Evolutionary conservation across 2,888 invertebrate genomes (phyloP), one percentile per base, ranked within the genome.

Genomic region (Neuroscelio doddi): DNA sequence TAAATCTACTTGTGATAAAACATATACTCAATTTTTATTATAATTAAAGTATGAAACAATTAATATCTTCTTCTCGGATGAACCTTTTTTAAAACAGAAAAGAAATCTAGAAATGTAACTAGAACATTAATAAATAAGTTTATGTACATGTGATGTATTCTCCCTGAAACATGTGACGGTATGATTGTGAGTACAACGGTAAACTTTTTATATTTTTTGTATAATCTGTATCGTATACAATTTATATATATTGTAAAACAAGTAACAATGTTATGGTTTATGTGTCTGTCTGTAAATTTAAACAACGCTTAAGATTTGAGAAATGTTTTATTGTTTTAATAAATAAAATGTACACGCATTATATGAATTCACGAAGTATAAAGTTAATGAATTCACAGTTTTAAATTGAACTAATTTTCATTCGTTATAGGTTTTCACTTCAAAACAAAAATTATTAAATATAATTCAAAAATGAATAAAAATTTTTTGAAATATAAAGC

Each of bases 251-350:
- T 3, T 21, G 21, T 21, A 21, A 21, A 21, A 21, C 5, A 21
- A 21, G 5, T 5, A 3, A 21, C 5, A 21, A 14, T 36, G 36
- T 15, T 12, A 5, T 14, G 3, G 10, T n/a, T 36, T 15, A 36
- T 15, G 36, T 36, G 36, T 36, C 36, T 36, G 36, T 14, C 36
- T 30, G 30, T 30, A 30, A 2, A 36, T 12, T 36, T 36, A 36
- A 36, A 36, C 10, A 14, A 36, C 36, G 7, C 36, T 4, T 36
- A 4, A 3, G 3, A 14, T 36, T 36, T 36, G 4, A 7, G 14
- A 36, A 14, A 36, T 36, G 36, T n/a, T 36, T 36, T 36, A 36
- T 36, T 36, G 36, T 32, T 36, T 12, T 12, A 36, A 4, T 36
- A 36, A 14, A 8, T 21, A 21, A 21, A 21, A 21, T 21, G 21